Percentiles rank a stretch among this genome's conserved stretches.
Conservation (phyloP, 2,888 invertebrate genomes). For the Drosophila nigricruria region DNA sequence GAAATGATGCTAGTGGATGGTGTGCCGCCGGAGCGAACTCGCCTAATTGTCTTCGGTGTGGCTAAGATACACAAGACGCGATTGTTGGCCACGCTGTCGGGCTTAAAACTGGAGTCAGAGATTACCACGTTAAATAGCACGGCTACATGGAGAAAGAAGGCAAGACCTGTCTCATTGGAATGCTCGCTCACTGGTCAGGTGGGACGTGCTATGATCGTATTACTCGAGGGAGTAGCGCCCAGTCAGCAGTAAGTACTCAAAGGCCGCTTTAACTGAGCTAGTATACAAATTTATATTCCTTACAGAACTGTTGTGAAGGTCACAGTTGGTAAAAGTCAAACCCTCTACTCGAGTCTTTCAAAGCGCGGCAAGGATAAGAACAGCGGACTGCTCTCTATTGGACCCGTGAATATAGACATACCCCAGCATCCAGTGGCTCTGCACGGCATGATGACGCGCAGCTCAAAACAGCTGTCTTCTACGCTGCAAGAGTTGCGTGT, state of each 20-base stretch:
- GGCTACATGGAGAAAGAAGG: conserved; percentile 95
- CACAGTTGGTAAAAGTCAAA: conserved; percentile 96
- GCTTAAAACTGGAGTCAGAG: conserved; percentile 97
- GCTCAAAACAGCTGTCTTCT: conserved; percentile 95
- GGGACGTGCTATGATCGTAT: conserved; percentile 95
- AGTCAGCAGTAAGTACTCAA: conserved; percentile 90
- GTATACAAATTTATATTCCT: background rate
- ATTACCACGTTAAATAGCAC: conserved; percentile 96
- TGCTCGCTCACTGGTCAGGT: conserved; percentile 94
- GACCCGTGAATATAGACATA: conserved; percentile 96
- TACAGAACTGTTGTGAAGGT: conserved; percentile 95
- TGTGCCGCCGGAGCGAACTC: conserved; percentile 88
- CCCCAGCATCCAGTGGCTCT: conserved; percentile 99
- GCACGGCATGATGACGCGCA: conserved; percentile 99
- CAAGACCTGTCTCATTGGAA: conserved; percentile 89
- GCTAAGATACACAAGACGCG: conserved; percentile 94
- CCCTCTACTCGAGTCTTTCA: conserved; percentile 94
- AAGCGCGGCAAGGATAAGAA: conserved; percentile 92
- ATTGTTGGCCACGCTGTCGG: conserved; percentile 95
- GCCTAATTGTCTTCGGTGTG: conserved; percentile 94
- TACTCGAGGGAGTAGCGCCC: conserved; percentile 95
- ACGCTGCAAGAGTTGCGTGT: conserved; percentile 96
- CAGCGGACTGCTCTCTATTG: conserved; percentile 93
- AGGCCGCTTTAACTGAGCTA: too few species aligned
- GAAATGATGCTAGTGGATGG: conserved; percentile 79